A percentile compares a stretch with the other conserved stretches of the same genome.
phyloP scores from a whole-genome alignment of 1,140 invertebrate species.

The Ostrea edulis region DNA sequence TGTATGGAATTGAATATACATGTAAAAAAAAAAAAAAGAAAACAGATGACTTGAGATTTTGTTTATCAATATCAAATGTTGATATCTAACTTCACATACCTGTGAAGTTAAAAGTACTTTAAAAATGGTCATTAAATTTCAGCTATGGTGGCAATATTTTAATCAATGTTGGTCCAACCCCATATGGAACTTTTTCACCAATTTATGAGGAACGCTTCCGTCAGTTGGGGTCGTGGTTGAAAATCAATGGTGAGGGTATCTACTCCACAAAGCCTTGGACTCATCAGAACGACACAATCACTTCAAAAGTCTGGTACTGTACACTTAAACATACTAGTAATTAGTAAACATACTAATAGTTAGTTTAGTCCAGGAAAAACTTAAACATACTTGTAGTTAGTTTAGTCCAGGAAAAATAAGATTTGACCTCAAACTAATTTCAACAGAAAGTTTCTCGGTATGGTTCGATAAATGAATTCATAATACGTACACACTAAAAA shows the following conservation, averaged over 20 bases:
- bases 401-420: too few relatives aligned
- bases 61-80: too few relatives aligned
- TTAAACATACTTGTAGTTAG: too few relatives aligned
- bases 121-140: constrained; percentile 41
- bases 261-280: constrained; percentile 87
- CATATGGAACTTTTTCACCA: constrained; percentile 91
- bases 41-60: too few relatives aligned
- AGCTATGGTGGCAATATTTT: constrained; percentile 94
- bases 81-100: background rate
- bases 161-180: constrained; percentile 94
- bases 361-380: too few relatives aligned
- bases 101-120: background rate
- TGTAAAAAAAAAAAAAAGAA: too few relatives aligned
- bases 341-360: too few relatives aligned
- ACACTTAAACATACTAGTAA: background rate
- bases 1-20: too few relatives aligned
- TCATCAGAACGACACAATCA: constrained; percentile 90
- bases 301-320: constrained; percentile 82
- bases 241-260: constrained; percentile 93
- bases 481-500: too few relatives aligned
- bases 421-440: too few relatives aligned
- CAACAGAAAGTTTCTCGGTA: too few relatives aligned
- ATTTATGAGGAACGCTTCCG: constrained; percentile 93
- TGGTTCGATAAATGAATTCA: too few relatives aligned
- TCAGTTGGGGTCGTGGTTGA: constrained; percentile 87